phyloP scores from a whole-genome alignment of 37 sponge, comb jelly and placozoan species.

The Halisarca cf. caerulea region DNA sequence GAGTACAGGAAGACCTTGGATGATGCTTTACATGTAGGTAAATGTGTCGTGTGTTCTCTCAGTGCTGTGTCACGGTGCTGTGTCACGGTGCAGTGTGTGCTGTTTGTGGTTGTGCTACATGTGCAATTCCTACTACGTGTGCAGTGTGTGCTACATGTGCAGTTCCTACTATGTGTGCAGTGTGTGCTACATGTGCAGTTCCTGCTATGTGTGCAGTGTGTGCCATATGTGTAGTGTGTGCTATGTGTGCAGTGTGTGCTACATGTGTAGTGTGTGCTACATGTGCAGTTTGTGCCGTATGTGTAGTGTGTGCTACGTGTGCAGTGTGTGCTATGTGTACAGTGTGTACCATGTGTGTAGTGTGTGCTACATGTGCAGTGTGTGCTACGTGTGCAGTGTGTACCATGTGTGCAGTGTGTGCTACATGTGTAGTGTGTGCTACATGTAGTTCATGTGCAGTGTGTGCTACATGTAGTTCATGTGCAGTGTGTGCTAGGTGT shows the following conservation, averaged over 20 bases:
- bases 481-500: too few species aligned
- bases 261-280: too few species aligned
- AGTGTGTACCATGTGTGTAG: too few species aligned
- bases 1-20: constrained; percentile 87
- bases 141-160: too few species aligned
- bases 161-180: too few species aligned
- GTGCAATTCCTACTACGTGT: too few species aligned
- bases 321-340: neutral
- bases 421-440: too few species aligned
- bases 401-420: neutral
- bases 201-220: too few species aligned
- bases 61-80: too few species aligned
- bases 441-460: neutral
- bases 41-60: too few species aligned
- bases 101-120: neutral
- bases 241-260: too few species aligned
- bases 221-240: neutral
- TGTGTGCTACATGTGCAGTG: neutral
- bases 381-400: neutral
- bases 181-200: too few species aligned
- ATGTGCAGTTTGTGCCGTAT: neutral
- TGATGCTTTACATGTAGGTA: constrained; percentile 65
- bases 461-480: neutral
- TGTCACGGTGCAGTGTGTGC: neutral
- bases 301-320: neutral